A percentile compares a stretch with the other conserved stretches of the same genome.
These are phyloP conservation scores for Pollimyrus isidori DNA, from an alignment of 2,113 vertebrate species.

Conservation along the genomic window DNA sequence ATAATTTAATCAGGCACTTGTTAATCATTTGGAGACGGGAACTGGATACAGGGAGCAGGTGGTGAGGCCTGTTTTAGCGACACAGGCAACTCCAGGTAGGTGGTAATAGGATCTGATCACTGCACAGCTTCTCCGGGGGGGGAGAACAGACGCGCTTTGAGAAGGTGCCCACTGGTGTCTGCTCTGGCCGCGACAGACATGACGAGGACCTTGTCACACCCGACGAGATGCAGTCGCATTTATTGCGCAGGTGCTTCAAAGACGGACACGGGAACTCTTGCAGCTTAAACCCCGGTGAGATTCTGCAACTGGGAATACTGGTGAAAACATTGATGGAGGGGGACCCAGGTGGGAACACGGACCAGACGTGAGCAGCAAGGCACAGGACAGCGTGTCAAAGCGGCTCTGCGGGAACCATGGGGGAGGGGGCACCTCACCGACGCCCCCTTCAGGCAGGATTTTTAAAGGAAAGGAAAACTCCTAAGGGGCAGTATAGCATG, in stretches of 20 bases:
- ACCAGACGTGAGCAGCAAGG: neutral
- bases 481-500: neutral
- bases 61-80: conserved; percentile 53
- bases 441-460: neutral
- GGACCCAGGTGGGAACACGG: neutral
- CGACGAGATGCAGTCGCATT: neutral
- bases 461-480: neutral
- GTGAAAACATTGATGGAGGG: too few relatives aligned
- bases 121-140: conserved; percentile 44
- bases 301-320: too few relatives aligned
- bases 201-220: neutral
- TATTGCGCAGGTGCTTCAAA: neutral
- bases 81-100: conserved; percentile 55
- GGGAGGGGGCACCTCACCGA: neutral
- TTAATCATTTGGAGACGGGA: conserved; percentile 65
- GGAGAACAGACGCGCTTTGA: neutral
- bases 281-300: neutral
- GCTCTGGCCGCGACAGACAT: neutral
- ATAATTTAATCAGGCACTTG: conserved; percentile 62
- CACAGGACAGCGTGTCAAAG: neutral
- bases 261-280: neutral
- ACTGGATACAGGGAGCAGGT: conserved; percentile 64
- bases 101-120: conserved; percentile 64
- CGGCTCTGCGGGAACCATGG: neutral
- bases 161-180: neutral